phyloP scores from a whole-genome alignment of 2,113 vertebrate genomes.

The Macrotus californicus region DNA sequence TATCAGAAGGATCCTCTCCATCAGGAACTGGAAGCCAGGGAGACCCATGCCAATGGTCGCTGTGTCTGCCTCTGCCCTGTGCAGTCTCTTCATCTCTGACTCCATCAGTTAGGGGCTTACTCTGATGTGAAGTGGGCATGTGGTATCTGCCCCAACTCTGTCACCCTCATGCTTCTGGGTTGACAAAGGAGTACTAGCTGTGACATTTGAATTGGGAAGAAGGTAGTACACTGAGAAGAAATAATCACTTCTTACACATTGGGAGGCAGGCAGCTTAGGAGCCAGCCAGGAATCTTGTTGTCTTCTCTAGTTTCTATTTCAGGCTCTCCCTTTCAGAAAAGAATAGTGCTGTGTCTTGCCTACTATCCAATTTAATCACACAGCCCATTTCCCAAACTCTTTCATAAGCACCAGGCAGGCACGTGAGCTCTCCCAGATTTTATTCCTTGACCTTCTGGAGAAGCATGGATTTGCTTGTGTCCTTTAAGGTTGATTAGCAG shows the following conservation, averaged over 20 bases:
- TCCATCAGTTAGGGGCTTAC: not conserved
- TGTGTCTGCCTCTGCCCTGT: not conserved
- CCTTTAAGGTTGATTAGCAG: conserved; percentile 24
- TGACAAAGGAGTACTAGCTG: not conserved
- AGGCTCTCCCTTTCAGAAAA: not conserved
- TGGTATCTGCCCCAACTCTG: not conserved
- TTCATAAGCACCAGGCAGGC: not conserved
- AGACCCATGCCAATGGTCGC: not conserved
- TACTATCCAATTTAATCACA: not conserved
- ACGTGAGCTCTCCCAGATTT: not conserved
- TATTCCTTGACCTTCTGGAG: not conserved
- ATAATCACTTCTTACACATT: not conserved
- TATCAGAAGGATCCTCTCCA: not conserved
- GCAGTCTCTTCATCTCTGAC: not conserved
- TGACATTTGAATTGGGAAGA: not conserved
- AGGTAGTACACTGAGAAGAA: not conserved
- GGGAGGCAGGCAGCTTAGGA: not conserved
- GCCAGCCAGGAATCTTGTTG: not conserved
- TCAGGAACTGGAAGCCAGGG: not conserved
- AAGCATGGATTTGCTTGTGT: not conserved
- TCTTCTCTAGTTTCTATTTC: not conserved
- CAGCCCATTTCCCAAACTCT: not conserved
- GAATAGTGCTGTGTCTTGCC: not conserved
- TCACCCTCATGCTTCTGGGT: not conserved
- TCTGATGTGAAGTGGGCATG: not conserved